Base-by-base conservation (phyloP, 1,140 invertebrate species). In the Tribolium madens region DNA sequence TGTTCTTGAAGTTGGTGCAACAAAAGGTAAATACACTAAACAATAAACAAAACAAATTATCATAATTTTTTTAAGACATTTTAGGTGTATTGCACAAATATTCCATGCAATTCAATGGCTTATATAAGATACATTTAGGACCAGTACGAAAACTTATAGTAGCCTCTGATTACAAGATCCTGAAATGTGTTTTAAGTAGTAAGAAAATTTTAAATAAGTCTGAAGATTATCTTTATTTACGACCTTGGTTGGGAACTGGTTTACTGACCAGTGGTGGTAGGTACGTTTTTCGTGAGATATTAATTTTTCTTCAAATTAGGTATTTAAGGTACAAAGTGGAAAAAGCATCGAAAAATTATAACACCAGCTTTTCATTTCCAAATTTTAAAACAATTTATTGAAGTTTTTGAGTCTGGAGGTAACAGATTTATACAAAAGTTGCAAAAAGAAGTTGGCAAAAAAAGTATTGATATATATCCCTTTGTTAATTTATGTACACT, bases 401-500 rank as follows among this genome's bases (percentile, higher is more conserved):
- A 83, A 80, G 18, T 84, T 84, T 53, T 84, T 83, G 42, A 80
- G 82, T 26, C 79, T 73, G 33, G 81, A 78, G 4, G 79, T 79
- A 14, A 76, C 64, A 79, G 79, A 50, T 85, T 86, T 12, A 71
- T 84, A 2, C 36, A 83, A 47, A 82, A 82, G 71, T 78, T 85
- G 12, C 69, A 79, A 36, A 68, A 80, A 47, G 78, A 84, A 46
- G 57, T 78, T 0, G 69, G 75, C 3, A 46, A 74, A 75, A 73
- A 80, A 57, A 48, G 76, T 14, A 81, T 85, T 53, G 84, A 86
- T 64, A 83, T 85, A 52, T 85, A 91, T 80, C 89, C 91, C 0
- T 88, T 90, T 75, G 86, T 95, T 10, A 92, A 93, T 0, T 87
- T 92, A 17, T 94, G 92, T 82, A 91, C 95, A 6, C 85, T 97